Conservation (phyloP, 2,797 vertebrate species). For the Sebastiscus tertius region DNA sequence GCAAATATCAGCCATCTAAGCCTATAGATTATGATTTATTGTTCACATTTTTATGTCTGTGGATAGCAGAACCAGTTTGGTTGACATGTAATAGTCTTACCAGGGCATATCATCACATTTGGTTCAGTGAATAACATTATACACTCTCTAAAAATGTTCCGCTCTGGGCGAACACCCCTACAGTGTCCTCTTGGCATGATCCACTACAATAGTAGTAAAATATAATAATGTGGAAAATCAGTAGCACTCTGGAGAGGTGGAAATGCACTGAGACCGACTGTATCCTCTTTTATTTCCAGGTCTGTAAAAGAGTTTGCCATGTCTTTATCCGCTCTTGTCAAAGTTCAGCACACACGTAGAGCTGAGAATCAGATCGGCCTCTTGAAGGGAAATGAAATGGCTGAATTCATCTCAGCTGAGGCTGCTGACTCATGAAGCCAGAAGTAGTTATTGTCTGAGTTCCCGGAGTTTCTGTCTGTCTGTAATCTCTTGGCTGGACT, state of each 20-base stretch:
- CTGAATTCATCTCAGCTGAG: conserved; percentile 41
- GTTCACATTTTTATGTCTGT: background rate
- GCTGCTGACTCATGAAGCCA: conserved; percentile 41
- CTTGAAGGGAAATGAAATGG: conserved; percentile 38
- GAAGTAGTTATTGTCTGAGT: conserved; percentile 18
- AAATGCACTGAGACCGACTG: conserved; percentile 13
- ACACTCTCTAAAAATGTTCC: conserved; percentile 32
- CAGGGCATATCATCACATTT: background rate
- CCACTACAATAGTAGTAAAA: conserved; percentile 50
- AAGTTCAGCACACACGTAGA: conserved; percentile 6
- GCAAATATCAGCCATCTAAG: background rate
- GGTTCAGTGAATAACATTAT: conserved; percentile 26
- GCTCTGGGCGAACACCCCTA: conserved; percentile 5
- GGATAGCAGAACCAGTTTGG: background rate
- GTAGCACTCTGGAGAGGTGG: conserved; percentile 40
- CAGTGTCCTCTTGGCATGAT: conserved; percentile 30
- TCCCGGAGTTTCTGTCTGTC: background rate
- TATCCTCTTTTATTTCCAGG: conserved; percentile 43
- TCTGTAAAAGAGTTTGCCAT: conserved; percentile 43
- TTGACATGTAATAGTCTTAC: background rate
- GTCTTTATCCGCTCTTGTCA: conserved; percentile 46
- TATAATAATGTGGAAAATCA: conserved; percentile 66
- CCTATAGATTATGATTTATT: background rate
- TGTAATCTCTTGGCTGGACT: conserved; percentile 26
- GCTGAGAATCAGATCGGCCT: conserved; percentile 24